phyloP scores from a whole-genome alignment of 2,888 invertebrate genomes.

The Carpatolechia fugitivella region DNA sequence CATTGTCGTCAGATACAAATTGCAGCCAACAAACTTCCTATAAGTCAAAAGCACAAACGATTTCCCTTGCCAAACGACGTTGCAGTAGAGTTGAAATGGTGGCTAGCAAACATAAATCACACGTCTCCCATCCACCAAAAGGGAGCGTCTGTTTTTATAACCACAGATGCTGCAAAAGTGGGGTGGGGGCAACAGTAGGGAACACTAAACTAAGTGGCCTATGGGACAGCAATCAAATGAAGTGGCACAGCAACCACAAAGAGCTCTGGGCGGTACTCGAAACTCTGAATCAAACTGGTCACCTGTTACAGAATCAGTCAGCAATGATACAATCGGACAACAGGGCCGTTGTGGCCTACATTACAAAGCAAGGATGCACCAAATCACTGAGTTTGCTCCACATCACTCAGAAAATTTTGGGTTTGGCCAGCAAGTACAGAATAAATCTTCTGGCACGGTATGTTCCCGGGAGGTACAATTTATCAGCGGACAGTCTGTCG shows the following conservation, averaged over 20 bases:
- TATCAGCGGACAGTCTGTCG: constrained; percentile 1
- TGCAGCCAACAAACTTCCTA: too few species aligned
- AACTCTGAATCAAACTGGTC: not conserved
- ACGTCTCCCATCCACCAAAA: not conserved
- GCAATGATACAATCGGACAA: constrained; percentile 29
- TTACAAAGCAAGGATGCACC: constrained; percentile 27
- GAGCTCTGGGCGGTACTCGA: not conserved
- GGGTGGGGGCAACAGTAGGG: not conserved
- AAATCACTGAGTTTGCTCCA: not conserved
- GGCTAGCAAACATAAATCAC: not conserved
- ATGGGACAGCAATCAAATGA: constrained; percentile 5
- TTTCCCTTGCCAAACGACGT: not conserved
- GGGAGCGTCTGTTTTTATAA: not conserved
- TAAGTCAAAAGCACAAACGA: too few species aligned
- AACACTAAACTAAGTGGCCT: not conserved
- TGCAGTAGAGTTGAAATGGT: not conserved
- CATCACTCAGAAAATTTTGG: not conserved
- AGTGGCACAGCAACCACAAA: constrained; percentile 1
- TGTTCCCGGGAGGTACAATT: not conserved
- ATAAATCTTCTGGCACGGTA: not conserved
- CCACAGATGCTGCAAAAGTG: not conserved
- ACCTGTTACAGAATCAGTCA: not conserved
- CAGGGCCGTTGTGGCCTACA: constrained; percentile 24
- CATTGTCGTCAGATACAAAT: too few species aligned
- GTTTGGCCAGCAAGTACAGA: not conserved